These are phyloP conservation scores for Orientallactaga bullata DNA, from an alignment of 2,113 vertebrate genomes.

Conservation along the genomic window DNA sequence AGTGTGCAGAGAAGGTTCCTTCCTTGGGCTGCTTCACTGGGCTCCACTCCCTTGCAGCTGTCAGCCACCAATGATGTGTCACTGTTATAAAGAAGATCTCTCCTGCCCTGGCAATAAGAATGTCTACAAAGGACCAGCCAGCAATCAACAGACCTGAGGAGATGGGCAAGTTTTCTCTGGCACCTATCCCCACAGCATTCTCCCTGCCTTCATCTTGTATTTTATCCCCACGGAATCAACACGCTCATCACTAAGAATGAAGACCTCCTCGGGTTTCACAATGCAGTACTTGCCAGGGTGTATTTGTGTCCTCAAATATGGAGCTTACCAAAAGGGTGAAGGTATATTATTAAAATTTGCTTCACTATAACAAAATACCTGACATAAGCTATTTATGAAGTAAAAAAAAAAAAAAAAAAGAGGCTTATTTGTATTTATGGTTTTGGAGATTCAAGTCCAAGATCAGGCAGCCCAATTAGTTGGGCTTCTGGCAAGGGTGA, in stretches of 20 bases:
- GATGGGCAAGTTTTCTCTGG: neutral
- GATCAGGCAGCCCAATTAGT: neutral
- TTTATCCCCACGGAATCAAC: neutral
- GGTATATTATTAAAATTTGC: neutral
- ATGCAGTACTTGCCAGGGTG: neutral
- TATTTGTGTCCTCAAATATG: neutral
- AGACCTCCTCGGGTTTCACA: neutral
- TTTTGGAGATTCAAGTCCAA: neutral
- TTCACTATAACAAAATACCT: neutral
- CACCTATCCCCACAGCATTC: neutral
- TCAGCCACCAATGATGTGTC: neutral
- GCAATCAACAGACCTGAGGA: neutral
- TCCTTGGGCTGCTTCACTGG: neutral
- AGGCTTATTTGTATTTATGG: neutral
- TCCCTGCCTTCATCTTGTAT: neutral
- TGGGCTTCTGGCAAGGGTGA: neutral
- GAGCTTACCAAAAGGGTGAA: neutral
- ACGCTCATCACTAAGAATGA: neutral
- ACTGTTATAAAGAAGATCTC: neutral
- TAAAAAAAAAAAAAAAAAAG: neutral
- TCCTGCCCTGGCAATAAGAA: neutral
- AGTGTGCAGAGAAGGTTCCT: neutral
- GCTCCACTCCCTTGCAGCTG: neutral
- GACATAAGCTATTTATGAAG: neutral
- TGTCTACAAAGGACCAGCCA: neutral